Evolutionary conservation across 1,140 invertebrate species (phyloP), one percentile per base, ranked within the genome.

Genomic region (Heliothis subflexa): DNA sequence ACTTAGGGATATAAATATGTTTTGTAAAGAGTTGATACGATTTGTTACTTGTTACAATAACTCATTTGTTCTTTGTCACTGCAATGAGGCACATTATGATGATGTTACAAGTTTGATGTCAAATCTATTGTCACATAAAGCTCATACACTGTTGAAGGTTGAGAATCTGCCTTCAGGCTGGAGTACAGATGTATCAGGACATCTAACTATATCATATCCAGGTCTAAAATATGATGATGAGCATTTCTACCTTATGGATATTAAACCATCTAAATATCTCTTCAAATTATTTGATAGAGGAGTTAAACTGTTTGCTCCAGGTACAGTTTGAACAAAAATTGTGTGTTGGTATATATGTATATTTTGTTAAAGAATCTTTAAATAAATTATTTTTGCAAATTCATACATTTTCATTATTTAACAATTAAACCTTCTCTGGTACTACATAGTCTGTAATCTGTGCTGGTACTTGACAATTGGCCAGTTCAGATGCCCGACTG

Each of bases 271-370:
- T 80, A 61, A 86, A 85, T 96, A 96, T 87, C 94, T 97, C 18
- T 97, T 96, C 81, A 97, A 97, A 93, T 94, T 97, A 71, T 96
- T 95, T 85, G 97, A 97, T 92, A 95, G 96, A 87, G 96, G 97
- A 86, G 95, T 97, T 10, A 96, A 96, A 87, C 94, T 97, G 57
- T 96, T 96, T 88, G 95, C 96, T 73, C 96, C 96, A 33, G 97
- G 97, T 49, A 95, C 88, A 55, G 86, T 92, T 33, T 92, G 85
- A 88, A 71, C 18, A 61, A 80, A 13, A 71, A 78, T 64, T 81
- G 66, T 64, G 59, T 50, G 11, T 33, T 10, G 16, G 12, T 59
- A 28, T 59, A 28, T 14, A 47, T 47, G 5, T 16, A 14, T 47
- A 45, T 47, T 40, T 18, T 64, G 10, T 61, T 61, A 61, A 14